Percentiles rank a stretch among this genome's conserved stretches.
Conservation (phyloP, 2,797 vertebrate species). For the Bryconaethiops microstoma region DNA sequence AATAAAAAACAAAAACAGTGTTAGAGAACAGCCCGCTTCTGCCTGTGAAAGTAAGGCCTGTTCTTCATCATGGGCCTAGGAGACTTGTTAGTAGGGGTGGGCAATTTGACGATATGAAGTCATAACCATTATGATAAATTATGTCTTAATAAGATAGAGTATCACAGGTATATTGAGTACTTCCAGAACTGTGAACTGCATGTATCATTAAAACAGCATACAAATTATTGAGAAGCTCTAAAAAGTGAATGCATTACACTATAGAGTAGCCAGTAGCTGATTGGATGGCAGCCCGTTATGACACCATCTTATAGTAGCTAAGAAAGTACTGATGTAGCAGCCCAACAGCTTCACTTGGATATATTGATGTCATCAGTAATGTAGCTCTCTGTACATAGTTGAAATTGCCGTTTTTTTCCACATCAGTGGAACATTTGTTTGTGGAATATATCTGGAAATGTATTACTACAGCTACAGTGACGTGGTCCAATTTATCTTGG, state of each 20-base stretch:
- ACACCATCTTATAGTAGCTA: too few species aligned
- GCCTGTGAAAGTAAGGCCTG: constrained; percentile 7
- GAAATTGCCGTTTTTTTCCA: too few species aligned
- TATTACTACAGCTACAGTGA: too few species aligned
- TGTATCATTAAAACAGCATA: neutral
- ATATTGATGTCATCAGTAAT: too few species aligned
- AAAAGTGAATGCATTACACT: neutral
- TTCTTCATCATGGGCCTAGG: constrained; percentile 15
- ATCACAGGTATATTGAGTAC: neutral
- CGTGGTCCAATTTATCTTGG: too few species aligned
- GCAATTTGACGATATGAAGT: neutral
- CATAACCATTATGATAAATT: neutral
- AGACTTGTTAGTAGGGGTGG: neutral
- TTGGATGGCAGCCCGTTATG: too few species aligned
- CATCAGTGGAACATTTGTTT: too few species aligned
- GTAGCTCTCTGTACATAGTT: too few species aligned
- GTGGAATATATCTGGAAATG: too few species aligned
- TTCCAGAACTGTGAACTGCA: neutral
- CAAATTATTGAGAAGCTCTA: neutral
- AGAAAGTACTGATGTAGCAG: too few species aligned
- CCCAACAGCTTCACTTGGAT: too few species aligned
- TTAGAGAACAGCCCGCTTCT: constrained; percentile 31
- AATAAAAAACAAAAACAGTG: constrained; percentile 63
- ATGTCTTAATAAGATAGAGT: neutral
- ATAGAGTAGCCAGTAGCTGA: neutral